Evolutionary conservation across 2,888 invertebrate genomes (phyloP).

Genomic region (Hermaeophaga mercurialis): DNA sequence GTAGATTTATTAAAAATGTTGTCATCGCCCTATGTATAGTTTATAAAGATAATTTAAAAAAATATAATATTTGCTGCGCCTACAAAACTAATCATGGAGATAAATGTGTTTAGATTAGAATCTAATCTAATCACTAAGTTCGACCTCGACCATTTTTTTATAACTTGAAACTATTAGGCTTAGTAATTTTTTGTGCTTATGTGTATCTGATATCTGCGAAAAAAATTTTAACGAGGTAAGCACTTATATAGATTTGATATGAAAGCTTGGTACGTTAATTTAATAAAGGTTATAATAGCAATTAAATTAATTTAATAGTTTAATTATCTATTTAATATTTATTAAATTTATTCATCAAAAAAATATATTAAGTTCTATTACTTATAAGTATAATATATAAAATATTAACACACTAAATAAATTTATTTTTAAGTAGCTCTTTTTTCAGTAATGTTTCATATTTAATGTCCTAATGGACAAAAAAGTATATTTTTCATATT

Average conservation of each 20-base stretch:
- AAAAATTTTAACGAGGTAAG: neutral
- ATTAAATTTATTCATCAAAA: too few relatives aligned
- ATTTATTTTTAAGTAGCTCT: too few relatives aligned
- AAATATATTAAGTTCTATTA: too few relatives aligned
- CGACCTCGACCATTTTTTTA: conserved; percentile 31
- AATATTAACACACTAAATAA: too few relatives aligned
- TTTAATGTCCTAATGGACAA: too few relatives aligned
- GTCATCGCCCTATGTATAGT: conserved; percentile 16
- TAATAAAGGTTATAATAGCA: too few relatives aligned
- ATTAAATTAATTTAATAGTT: too few relatives aligned
- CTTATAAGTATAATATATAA: too few relatives aligned
- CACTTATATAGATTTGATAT: neutral
- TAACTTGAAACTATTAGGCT: conserved; percentile 27
- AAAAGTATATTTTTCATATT: too few relatives aligned
- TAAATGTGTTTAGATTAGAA: conserved; percentile 32
- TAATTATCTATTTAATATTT: too few relatives aligned
- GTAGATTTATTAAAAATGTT: conserved; percentile 19
- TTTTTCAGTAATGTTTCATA: too few relatives aligned
- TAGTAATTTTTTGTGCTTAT: conserved; percentile 29
- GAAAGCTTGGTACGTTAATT: neutral
- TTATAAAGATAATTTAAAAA: conserved; percentile 25
- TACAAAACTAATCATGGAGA: conserved; percentile 34
- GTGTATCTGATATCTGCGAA: conserved; percentile 15
- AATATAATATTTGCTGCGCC: conserved; percentile 15
- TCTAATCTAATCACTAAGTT: conserved; percentile 32